Evolutionary conservation across 2,113 vertebrate genomes (phyloP), one percentile per base, ranked within the genome.

Genomic region (Podarcis cretensis): DNA sequence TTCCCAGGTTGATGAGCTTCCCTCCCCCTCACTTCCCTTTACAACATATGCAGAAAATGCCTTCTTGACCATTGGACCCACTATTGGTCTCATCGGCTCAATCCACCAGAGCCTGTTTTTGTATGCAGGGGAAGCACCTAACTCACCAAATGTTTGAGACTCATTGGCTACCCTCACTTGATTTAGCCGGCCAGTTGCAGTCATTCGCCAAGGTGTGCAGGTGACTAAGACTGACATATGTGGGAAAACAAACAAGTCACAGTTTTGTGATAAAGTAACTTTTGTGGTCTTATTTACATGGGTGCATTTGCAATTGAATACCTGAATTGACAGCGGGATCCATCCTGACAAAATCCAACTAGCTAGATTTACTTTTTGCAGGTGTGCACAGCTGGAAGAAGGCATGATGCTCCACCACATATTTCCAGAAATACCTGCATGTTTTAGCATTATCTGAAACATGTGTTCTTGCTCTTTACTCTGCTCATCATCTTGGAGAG

Each of bases 361-460:
- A 95, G 74, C 66, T 96, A 2, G 97, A 92, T 91, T 98, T 98
- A 91, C 95, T 97, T 0, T 98, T 96, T 43, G 98, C 96, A 0
- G 98, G 98, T 12, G 98, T 97, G 87, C 99, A 97, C 80, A 99
- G 96, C 21, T 99, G 97, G 96, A 99, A 99, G 97, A 99, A 99
- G 68, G 99, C 97, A 0, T 99, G 99, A 89, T 99, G 98, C 91
- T 99, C 98, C 76, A 99, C 98, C 0, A 99, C 98, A 78, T 98
- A 98, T 89, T 99, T 99, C 99, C 99, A 99, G 92, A 99, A 95
- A 81, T 99, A 98, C 92, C 99, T 99, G 96, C 99, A 99, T 69
- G 94, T 98, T 92, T 96, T 97, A 84, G 99, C 96, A 81, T 97
- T 98, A 95, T 98, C 99, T 96, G 99, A 82, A 99, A 99, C 0